Conservation (phyloP, 1,140 invertebrate species). For the Macrosteles quadrilineatus region DNA sequence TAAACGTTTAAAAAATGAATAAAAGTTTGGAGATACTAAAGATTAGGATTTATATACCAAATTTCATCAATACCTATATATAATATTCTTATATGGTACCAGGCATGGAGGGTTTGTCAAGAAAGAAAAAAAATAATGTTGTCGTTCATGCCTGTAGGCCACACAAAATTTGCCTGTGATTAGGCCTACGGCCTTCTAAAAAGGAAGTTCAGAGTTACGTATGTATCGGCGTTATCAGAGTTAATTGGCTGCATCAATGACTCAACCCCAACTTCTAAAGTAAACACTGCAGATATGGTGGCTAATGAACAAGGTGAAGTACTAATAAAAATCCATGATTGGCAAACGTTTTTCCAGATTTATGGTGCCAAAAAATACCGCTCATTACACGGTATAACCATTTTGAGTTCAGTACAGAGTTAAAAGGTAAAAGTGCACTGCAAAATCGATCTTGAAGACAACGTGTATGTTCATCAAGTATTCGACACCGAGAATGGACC, state of each 20-base stretch:
- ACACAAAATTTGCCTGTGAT: slow-evolving; percentile 31
- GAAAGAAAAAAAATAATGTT: slow-evolving; percentile 14
- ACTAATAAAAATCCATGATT: slow-evolving; percentile 10
- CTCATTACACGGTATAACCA: slow-evolving; percentile 25
- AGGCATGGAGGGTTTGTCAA: slow-evolving; percentile 16
- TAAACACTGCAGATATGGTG: slow-evolving; percentile 2
- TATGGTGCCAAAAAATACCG: slow-evolving; percentile 17
- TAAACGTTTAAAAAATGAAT: too few species aligned
- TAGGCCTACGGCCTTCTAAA: slow-evolving; percentile 30
- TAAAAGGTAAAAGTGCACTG: slow-evolving; percentile 18
- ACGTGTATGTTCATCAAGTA: too few species aligned
- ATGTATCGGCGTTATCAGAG: slow-evolving; percentile 6
- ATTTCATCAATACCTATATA: too few species aligned
- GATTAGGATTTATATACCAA: too few species aligned
- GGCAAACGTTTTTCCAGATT: too few species aligned
- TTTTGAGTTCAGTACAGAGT: slow-evolving; percentile 11
- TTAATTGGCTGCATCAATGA: slow-evolving; percentile 12
- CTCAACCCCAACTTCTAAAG: slow-evolving; percentile 17
- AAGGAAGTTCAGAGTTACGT: slow-evolving; percentile 3
- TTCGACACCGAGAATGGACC: too few species aligned
- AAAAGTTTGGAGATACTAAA: too few species aligned
- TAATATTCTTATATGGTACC: slow-evolving; percentile 22
- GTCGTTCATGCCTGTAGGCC: slow-evolving; percentile 28
- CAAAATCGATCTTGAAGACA: slow-evolving; percentile 17
- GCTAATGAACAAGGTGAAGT: slow-evolving; percentile 4